These are phyloP conservation scores for Panopea generosa DNA, from an alignment of 2,888 invertebrate species.

Conservation along the genomic window DNA sequence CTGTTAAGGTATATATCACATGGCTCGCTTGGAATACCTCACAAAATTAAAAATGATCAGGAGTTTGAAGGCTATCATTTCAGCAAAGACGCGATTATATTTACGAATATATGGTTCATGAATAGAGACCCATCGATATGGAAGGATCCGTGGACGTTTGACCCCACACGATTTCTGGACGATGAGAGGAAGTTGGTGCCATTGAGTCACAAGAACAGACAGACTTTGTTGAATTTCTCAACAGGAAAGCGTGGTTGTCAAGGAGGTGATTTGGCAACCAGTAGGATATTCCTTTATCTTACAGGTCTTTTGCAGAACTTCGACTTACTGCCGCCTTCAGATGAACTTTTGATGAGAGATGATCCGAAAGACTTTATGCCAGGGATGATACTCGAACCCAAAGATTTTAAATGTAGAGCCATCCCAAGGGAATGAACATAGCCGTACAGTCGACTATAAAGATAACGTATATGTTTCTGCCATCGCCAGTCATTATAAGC, in stretches of 20 bases:
- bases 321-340: constrained; percentile 15
- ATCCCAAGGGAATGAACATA: too few species aligned
- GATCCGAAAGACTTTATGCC: constrained; percentile 29
- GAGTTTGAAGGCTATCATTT: constrained; percentile 38
- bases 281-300: constrained; percentile 69
- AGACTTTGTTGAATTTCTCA: too few species aligned
- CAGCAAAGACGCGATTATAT: constrained; percentile 24
- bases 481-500: too few species aligned
- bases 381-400: constrained; percentile 27
- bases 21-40: too few species aligned
- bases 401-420: constrained; percentile 5
- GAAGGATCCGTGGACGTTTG: constrained; percentile 61
- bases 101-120: constrained; percentile 54
- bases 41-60: too few species aligned
- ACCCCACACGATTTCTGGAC: constrained; percentile 62
- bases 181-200: constrained; percentile 51
- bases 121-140: too few species aligned
- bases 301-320: constrained; percentile 64
- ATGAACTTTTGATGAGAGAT: not conserved
- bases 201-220: constrained; percentile 42
- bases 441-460: too few species aligned
- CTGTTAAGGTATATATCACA: constrained; percentile 37
- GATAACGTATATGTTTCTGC: too few species aligned
- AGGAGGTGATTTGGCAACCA: constrained; percentile 69
- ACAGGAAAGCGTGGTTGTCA: constrained; percentile 69